Evolutionary conservation across 2,888 invertebrate species (phyloP).

Genomic region (Scaptomyza caliginosa): DNA sequence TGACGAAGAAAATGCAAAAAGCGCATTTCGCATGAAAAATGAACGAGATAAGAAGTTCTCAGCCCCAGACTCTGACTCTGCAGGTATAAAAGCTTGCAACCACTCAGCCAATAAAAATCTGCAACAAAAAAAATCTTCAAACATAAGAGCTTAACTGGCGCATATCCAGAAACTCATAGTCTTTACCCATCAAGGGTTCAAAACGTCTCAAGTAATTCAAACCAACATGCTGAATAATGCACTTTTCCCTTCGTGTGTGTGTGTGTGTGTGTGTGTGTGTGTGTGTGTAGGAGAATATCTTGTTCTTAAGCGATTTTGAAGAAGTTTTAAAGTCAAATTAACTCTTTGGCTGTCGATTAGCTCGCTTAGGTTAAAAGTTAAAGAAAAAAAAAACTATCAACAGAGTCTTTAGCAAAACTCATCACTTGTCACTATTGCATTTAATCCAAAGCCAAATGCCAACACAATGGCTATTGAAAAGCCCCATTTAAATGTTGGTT

Average conservation of each 20-base stretch:
- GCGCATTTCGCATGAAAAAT: conserved; percentile 14
- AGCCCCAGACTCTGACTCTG: not conserved
- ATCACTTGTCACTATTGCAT: not conserved
- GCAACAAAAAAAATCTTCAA: not conserved
- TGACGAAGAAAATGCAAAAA: not conserved
- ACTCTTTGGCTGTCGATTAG: not conserved
- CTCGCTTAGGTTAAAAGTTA: no score
- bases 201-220: not conserved
- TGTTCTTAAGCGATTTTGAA: no score
- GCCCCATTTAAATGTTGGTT: not conserved
- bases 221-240: not conserved
- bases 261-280: not conserved
- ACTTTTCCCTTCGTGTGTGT: not conserved
- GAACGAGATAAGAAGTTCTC: not conserved
- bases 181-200: not conserved
- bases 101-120: not conserved
- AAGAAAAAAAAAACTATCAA: no score
- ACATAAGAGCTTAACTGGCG: not conserved
- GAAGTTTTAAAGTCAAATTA: no score
- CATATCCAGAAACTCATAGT: not conserved
- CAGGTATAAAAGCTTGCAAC: not conserved
- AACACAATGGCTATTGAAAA: not conserved
- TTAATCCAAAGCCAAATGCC: no score
- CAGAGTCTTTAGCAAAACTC: not conserved
- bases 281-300: no score